Percentiles rank a stretch among this genome's conserved stretches.
Conservation (phyloP, 2,797 vertebrate species). For the Leucoraja ocellata region DNA sequence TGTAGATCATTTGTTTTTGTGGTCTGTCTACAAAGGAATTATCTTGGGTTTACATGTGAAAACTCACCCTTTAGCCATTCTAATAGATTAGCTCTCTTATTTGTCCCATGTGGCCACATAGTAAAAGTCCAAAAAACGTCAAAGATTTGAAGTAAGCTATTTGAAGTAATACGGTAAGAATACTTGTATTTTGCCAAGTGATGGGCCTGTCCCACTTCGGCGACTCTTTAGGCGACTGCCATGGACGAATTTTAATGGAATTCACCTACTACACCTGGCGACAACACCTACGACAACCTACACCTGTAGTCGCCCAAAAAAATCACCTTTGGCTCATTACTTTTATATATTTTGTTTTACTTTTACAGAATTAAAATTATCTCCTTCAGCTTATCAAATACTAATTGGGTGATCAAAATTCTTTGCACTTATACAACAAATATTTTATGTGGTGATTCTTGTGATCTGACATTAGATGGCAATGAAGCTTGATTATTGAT, state of each 20-base stretch:
- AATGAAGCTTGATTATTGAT: background rate
- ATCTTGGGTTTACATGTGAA: background rate
- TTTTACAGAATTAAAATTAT: background rate
- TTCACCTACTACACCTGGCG: too few relatives aligned
- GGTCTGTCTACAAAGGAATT: background rate
- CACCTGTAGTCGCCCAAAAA: too few relatives aligned
- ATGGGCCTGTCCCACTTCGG: too few relatives aligned
- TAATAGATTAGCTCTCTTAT: background rate
- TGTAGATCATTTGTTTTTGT: background rate
- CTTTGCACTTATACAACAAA: background rate
- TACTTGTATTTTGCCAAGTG: background rate
- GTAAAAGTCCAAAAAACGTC: background rate
- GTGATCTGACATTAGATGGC: background rate
- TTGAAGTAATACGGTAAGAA: background rate
- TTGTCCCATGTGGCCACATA: background rate
- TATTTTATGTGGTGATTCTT: background rate
- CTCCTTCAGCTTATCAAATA: background rate
- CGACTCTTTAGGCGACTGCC: too few relatives aligned
- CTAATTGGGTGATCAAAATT: background rate
- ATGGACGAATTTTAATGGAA: too few relatives aligned
- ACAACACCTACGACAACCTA: too few relatives aligned
- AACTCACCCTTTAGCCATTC: background rate
- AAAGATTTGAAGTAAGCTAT: background rate
- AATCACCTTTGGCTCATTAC: too few relatives aligned
- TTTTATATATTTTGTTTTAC: background rate